phyloP scores from a whole-genome alignment of 2,797 vertebrate genomes.

The Aeoliscus strigatus region DNA sequence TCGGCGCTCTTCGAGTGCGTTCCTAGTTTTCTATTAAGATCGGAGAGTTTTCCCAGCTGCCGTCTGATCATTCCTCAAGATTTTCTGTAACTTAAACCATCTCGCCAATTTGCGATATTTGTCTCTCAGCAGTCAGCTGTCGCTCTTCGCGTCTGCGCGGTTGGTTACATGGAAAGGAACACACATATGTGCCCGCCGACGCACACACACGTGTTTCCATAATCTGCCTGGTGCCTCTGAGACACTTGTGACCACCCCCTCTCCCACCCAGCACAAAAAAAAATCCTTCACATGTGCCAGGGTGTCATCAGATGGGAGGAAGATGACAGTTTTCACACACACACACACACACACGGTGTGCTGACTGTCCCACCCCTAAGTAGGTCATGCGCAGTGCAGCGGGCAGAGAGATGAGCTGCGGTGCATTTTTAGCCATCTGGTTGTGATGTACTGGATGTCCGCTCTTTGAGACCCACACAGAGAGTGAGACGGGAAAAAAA shows the following conservation, averaged over 20 bases:
- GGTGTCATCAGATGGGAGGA: constrained; percentile 49
- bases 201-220: constrained; percentile 1
- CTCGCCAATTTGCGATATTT: too few species aligned
- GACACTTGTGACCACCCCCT: constrained; percentile 18
- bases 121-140: too few species aligned
- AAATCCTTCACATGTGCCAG: constrained; percentile 45
- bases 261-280: too few species aligned
- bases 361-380: constrained; percentile 74
- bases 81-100: too few species aligned
- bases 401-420: constrained; percentile 29
- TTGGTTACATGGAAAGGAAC: constrained; percentile 30
- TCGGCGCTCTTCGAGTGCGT: too few species aligned
- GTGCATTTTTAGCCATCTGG: constrained; percentile 85
- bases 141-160: constrained; percentile 27
- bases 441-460: constrained; percentile 77
- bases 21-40: too few species aligned
- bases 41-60: too few species aligned
- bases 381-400: constrained; percentile 82
- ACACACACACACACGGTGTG: too few species aligned
- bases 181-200: background rate
- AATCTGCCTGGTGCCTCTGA: constrained; percentile 20
- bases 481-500: constrained; percentile 29
- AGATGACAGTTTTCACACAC: too few species aligned
- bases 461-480: constrained; percentile 70
- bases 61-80: too few species aligned